Base-by-base conservation (phyloP, 2,888 invertebrate species). In the Drosophila rellima region DNA sequence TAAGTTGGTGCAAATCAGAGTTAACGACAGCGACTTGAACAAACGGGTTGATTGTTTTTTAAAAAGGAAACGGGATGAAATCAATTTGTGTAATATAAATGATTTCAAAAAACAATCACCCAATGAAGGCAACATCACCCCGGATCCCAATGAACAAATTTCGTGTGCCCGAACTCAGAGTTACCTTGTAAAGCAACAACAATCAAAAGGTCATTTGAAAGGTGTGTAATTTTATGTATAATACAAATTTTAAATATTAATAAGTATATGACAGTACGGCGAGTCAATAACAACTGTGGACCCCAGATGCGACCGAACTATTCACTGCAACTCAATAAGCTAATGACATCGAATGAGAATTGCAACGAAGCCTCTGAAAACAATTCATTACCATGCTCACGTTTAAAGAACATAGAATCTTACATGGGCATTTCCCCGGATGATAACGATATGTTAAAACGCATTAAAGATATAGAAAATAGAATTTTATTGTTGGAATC, bases 101-200 rank as follows among this genome's bases (percentile, higher is more conserved):
- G 97, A 97, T 90, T 97, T 97, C 90, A 86, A 69, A 42, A 63
- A 78, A 42, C 48, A 33, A 8, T 8, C 44, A 6, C 3, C 7
- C 10, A 20, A 40, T 33, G n/a, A 40, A 11, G 13, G 10, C 11
- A 5, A 26, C 13, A 23, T 10, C 17, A n/a, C 35, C 7, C 10
- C 20, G 39, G 45, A 23, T 2, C 40, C 50, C 26, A 8, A 15
- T 1, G 5, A 5, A 15, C 57, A 23, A 51, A 42, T 93, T 74
- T 94, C 94, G 0, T 97, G 97, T 92, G 97, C 97, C 0, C 93
- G 97, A 88, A 95, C 96, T 13, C 94, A 96, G 90, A 95, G 97
- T 40, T 94, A 95, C 77, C 94, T 96, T 67, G 93, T 95, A 3
- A 95, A 94, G 74, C 93, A 95, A 56, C 95, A 94, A 78, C 96